Conservation (phyloP, 2,888 invertebrate species). For the Eumacrocentrus americanus region DNA sequence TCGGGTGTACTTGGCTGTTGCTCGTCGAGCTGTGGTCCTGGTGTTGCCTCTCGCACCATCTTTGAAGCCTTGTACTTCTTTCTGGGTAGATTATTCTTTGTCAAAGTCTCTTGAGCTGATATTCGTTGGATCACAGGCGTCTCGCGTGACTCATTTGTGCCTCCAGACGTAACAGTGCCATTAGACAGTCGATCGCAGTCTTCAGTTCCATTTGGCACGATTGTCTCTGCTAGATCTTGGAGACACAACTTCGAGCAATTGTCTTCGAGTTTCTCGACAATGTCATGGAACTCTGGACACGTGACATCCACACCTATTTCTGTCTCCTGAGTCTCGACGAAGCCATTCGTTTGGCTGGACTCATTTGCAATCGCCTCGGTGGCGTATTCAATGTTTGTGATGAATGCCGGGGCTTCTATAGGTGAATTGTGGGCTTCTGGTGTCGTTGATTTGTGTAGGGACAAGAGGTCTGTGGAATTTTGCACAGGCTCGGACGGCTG, state of each 20-base stretch:
- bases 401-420: slow-evolving; percentile 21
- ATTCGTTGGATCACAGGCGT: not conserved
- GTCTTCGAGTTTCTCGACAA: slow-evolving; percentile 26
- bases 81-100: slow-evolving; percentile 7
- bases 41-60: slow-evolving; percentile 51
- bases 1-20: slow-evolving; percentile 21
- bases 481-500: slow-evolving; percentile 10
- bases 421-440: slow-evolving; percentile 4
- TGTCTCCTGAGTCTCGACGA: slow-evolving; percentile 33
- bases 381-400: slow-evolving; percentile 34
- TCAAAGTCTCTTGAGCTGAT: slow-evolving; percentile 3
- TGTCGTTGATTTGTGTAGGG: slow-evolving; percentile 8
- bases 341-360: slow-evolving; percentile 29
- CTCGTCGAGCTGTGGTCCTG: slow-evolving; percentile 47
- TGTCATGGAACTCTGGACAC: slow-evolving; percentile 30
- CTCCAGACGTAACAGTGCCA: not conserved
- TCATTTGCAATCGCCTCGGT: slow-evolving; percentile 37
- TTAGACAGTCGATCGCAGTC: slow-evolving; percentile 11
- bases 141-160: slow-evolving; percentile 8
- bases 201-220: slow-evolving; percentile 27
- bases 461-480: not conserved
- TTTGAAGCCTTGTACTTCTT: slow-evolving; percentile 50
- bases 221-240: slow-evolving; percentile 2
- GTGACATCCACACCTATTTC: slow-evolving; percentile 37
- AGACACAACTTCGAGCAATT: slow-evolving; percentile 1